Percentiles rank a stretch among this genome's conserved stretches.
Evolutionary conservation across 30 jellyfish, hydroid and myxozoan genomes (phyloP).

Genomic region (Aurelia coerulea): DNA sequence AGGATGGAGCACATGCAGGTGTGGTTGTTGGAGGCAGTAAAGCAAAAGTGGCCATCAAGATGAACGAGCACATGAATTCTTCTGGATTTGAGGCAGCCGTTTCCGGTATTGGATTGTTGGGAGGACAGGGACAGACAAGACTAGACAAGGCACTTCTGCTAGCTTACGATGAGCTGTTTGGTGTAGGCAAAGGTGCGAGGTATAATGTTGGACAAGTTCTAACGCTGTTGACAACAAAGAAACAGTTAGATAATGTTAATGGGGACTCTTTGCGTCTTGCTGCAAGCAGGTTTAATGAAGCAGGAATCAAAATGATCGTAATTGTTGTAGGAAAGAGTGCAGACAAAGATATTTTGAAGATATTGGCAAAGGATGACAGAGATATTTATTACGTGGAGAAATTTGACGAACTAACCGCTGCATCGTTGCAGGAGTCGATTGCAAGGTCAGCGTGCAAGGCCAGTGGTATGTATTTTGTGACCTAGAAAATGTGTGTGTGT

Average conservation of each 20-base stretch:
- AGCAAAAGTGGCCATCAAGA: constrained; percentile 20
- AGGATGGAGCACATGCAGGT: constrained; percentile 49
- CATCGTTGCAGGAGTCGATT: constrained; percentile 3
- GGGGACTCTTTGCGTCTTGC: constrained; percentile 34
- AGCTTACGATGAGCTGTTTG: constrained; percentile 50
- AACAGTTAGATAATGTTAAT: constrained; percentile 12
- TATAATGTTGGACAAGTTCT: constrained; percentile 45
- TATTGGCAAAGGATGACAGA: background rate
- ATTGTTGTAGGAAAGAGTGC: constrained; percentile 46
- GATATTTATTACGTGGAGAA: constrained; percentile 43
- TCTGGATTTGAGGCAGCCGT: constrained; percentile 39
- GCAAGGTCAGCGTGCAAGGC: constrained; percentile 44
- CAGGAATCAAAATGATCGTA: constrained; percentile 53
- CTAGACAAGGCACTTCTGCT: constrained; percentile 30
- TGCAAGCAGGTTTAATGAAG: constrained; percentile 38
- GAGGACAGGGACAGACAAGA: too few species aligned
- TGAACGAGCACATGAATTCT: constrained; percentile 14
- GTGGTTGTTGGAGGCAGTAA: constrained; percentile 19
- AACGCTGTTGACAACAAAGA: constrained; percentile 43
- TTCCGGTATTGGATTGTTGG: too few species aligned
- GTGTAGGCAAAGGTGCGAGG: constrained; percentile 58
- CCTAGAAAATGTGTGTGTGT: background rate
- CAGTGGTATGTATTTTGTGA: constrained; percentile 31
- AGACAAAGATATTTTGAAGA: constrained; percentile 7
- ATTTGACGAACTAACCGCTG: constrained; percentile 24